A percentile compares a stretch with the other conserved stretches of the same genome.
Evolutionary conservation across 2,888 invertebrate genomes (phyloP).

Genomic region (Reticulitermes lucifugus): DNA sequence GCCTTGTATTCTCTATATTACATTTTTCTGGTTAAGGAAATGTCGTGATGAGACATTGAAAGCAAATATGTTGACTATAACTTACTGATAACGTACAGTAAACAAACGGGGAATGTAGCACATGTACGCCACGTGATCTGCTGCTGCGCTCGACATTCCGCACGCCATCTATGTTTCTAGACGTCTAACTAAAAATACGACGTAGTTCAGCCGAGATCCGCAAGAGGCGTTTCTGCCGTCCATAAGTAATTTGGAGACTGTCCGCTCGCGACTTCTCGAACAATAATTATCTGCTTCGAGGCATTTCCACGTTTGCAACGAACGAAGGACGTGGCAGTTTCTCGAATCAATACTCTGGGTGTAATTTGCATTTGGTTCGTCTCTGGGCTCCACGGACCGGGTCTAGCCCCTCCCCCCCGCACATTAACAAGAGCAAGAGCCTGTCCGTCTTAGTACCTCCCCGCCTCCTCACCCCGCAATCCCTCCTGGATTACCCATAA

Average conservation of each 20-base stretch:
- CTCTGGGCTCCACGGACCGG: slow-evolving; percentile 45
- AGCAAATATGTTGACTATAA: too few species aligned
- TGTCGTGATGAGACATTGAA: too few species aligned
- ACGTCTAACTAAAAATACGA: neutral
- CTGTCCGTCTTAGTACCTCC: slow-evolving; percentile 49
- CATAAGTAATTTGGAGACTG: slow-evolving; percentile 47
- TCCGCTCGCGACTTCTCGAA: slow-evolving; percentile 49
- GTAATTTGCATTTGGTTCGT: slow-evolving; percentile 53
- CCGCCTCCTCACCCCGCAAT: slow-evolving; percentile 2
- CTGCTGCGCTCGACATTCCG: neutral
- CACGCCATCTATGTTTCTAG: slow-evolving; percentile 5
- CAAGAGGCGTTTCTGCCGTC: slow-evolving; percentile 40
- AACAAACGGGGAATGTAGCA: neutral
- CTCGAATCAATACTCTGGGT: slow-evolving; percentile 51
- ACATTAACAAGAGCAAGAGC: slow-evolving; percentile 53
- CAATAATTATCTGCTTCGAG: slow-evolving; percentile 53
- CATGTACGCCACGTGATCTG: neutral
- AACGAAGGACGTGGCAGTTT: slow-evolving; percentile 46
- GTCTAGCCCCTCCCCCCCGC: slow-evolving; percentile 41
- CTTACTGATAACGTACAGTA: neutral
- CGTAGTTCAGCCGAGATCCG: slow-evolving; percentile 17
- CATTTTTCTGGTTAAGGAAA: too few species aligned
- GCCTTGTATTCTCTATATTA: too few species aligned
- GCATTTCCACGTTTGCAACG: slow-evolving; percentile 52
- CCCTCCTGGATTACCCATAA: slow-evolving; percentile 44